A percentile compares a stretch with the other conserved stretches of the same genome.
Conservation (phyloP, 1,140 invertebrate genomes). For the Scylla paramamosain region DNA sequence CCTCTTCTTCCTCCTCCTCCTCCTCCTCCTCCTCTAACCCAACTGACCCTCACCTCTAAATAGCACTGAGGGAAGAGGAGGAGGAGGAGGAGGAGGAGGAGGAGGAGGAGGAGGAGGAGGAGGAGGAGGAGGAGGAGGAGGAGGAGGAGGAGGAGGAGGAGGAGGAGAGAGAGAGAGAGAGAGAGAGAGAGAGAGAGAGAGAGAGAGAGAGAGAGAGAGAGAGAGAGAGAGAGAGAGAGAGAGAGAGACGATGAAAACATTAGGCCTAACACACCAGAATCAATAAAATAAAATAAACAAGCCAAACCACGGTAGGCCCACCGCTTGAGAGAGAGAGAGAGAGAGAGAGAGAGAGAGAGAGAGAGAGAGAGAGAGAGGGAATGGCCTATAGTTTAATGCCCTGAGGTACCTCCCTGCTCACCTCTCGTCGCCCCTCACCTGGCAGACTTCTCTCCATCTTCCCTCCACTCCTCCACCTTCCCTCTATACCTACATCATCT, state of each 20-base stretch:
- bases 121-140: no score
- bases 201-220: background rate
- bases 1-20: background rate
- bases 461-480: background rate
- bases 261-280: no score
- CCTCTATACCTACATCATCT: background rate
- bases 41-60: slow-evolving; percentile 3
- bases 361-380: background rate
- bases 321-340: background rate
- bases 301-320: background rate
- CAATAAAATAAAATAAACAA: no score
- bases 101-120: no score
- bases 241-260: background rate
- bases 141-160: no score
- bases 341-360: slow-evolving; percentile 18
- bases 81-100: no score
- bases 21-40: background rate
- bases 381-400: no score
- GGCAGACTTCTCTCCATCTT: background rate
- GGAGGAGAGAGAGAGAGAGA: no score
- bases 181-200: no score
- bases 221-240: slow-evolving; percentile 8
- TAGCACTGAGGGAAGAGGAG: background rate
- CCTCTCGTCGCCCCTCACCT: background rate
- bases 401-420: background rate